These are phyloP conservation scores for Eristalis arbustorum DNA, from an alignment of 2,888 invertebrate genomes.

Conservation along the genomic window DNA sequence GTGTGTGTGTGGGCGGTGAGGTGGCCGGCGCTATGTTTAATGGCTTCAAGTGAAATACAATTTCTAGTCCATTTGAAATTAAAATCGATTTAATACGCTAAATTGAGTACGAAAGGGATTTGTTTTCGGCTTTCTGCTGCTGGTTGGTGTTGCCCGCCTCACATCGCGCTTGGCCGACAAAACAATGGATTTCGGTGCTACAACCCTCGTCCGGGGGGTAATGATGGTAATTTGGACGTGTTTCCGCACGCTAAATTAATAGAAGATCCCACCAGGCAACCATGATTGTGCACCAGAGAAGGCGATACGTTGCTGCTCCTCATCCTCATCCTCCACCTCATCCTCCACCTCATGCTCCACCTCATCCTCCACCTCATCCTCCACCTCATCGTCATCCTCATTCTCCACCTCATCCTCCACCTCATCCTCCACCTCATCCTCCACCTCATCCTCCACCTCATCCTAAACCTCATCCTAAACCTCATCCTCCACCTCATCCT, in stretches of 20 bases:
- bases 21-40: slow-evolving; percentile 4
- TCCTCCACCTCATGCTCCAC: background rate
- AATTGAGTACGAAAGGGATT: slow-evolving; percentile 60
- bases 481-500: background rate
- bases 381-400: background rate
- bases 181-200: slow-evolving; percentile 5
- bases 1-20: background rate
- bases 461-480: background rate
- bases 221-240: no score
- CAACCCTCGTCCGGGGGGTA: background rate
- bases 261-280: no score
- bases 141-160: background rate
- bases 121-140: slow-evolving; percentile 38
- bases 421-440: background rate
- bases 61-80: slow-evolving; percentile 66
- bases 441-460: background rate
- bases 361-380: background rate
- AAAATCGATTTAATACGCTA: slow-evolving; percentile 68
- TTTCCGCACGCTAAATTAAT: no score
- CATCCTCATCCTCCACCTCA: background rate
- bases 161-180: background rate
- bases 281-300: no score
- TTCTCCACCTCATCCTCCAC: background rate
- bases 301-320: no score
- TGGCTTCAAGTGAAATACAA: slow-evolving; percentile 44